Percentiles rank a stretch among this genome's conserved stretches.
These are phyloP conservation scores for Marcusenius ussheri DNA, from an alignment of 2,113 vertebrate genomes.

Conservation along the genomic window DNA sequence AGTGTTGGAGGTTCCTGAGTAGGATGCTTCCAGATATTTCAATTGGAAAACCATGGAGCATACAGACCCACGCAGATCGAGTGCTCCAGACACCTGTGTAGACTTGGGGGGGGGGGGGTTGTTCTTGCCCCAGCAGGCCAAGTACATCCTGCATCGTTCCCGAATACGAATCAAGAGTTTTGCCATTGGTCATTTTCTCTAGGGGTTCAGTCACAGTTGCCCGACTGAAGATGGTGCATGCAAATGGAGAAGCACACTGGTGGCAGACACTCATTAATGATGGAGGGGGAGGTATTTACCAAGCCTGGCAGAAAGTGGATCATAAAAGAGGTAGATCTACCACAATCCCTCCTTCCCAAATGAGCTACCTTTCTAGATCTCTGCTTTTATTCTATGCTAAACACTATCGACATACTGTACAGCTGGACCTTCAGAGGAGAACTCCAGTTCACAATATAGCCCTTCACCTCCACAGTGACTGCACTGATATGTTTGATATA, in stretches of 20 bases:
- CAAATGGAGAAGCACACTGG: neutral
- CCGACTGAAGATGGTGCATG: neutral
- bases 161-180: neutral
- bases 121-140: too few species aligned
- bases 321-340: neutral
- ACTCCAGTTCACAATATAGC: neutral
- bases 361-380: neutral
- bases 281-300: neutral
- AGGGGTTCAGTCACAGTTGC: neutral
- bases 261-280: neutral
- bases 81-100: neutral
- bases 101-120: too few species aligned
- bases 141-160: neutral
- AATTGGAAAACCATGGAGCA: neutral
- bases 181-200: neutral
- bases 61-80: neutral
- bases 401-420: neutral
- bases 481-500: neutral
- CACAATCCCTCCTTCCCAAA: neutral
- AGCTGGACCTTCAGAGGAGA: neutral
- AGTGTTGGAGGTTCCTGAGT: neutral
- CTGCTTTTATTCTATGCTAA: neutral
- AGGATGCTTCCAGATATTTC: neutral
- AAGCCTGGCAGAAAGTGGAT: neutral
- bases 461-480: neutral